Percentiles rank a stretch among this genome's conserved stretches.
Evolutionary conservation across 2,797 vertebrate genomes (phyloP).

Genomic region (Miichthys miiuy): DNA sequence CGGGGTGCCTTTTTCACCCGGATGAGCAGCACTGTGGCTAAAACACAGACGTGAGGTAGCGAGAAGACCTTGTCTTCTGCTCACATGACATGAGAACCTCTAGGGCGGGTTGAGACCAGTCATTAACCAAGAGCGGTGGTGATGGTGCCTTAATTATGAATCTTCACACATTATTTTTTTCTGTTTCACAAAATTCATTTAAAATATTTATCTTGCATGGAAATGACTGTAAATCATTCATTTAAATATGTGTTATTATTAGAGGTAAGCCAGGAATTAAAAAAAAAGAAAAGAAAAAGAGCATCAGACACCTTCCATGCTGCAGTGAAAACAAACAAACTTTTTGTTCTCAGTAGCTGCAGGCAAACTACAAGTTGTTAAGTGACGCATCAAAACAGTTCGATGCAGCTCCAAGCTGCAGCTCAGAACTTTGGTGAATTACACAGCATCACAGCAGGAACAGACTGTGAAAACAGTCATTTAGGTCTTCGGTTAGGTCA

Average conservation of each 20-base stretch:
- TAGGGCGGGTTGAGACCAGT: background rate
- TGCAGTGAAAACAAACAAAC: conserved; percentile 26
- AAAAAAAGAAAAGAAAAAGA: conserved; percentile 22
- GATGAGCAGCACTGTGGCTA: conserved; percentile 43
- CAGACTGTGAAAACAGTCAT: background rate
- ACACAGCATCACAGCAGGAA: conserved; percentile 25
- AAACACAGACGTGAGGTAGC: conserved; percentile 28
- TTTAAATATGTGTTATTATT: conserved; percentile 22
- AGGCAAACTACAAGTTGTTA: conserved; percentile 42
- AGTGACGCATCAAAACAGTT: conserved; percentile 37
- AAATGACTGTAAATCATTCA: conserved; percentile 6
- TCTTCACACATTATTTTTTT: background rate
- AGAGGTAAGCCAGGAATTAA: background rate
- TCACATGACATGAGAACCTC: background rate
- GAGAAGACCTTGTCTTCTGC: conserved; percentile 3
- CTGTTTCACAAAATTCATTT: background rate
- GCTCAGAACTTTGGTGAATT: conserved; percentile 13
- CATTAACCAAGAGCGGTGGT: background rate
- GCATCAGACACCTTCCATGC: conserved; percentile 4
- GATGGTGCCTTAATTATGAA: background rate
- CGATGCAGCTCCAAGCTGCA: conserved; percentile 29
- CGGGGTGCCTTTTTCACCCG: conserved; percentile 34
- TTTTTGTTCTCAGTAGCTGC: conserved; percentile 46
- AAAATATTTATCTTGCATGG: background rate
- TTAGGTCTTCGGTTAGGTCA: background rate